Conservation (phyloP, 2,113 vertebrate genomes). For the Lepidiolamprologus cunningtoni region DNA sequence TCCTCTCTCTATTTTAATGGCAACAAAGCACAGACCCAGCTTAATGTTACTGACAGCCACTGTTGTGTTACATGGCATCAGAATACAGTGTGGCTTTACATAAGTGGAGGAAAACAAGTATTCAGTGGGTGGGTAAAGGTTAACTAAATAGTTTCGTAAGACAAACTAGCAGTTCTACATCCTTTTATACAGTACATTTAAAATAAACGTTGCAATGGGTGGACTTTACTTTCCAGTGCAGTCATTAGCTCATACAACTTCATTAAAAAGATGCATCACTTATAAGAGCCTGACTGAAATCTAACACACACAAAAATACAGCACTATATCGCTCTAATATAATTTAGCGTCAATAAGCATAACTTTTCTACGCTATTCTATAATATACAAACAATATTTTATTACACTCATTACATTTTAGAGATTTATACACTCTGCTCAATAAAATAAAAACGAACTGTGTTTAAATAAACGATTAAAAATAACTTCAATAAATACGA, state of each 20-base stretch:
- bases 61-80: constrained; percentile 45
- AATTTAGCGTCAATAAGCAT: not conserved
- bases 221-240: not conserved
- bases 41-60: constrained; percentile 45
- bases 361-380: not conserved
- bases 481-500: not conserved
- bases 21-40: constrained; percentile 20
- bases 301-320: not conserved
- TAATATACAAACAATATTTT: not conserved
- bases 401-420: not conserved
- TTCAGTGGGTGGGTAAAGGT: constrained; percentile 22
- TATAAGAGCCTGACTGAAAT: not conserved
- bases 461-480: not conserved
- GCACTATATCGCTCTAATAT: not conserved
- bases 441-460: not conserved
- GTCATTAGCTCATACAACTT: not conserved
- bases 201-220: not conserved
- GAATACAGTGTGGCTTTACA: constrained; percentile 39
- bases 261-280: not conserved
- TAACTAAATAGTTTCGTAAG: constrained; percentile 1
- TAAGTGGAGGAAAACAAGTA: constrained; percentile 12
- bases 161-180: not conserved
- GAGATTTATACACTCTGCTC: not conserved
- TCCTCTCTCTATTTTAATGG: constrained; percentile 9
- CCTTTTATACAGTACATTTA: not conserved